phyloP scores from a whole-genome alignment of 2,797 vertebrate species.

The Falco berigora region DNA sequence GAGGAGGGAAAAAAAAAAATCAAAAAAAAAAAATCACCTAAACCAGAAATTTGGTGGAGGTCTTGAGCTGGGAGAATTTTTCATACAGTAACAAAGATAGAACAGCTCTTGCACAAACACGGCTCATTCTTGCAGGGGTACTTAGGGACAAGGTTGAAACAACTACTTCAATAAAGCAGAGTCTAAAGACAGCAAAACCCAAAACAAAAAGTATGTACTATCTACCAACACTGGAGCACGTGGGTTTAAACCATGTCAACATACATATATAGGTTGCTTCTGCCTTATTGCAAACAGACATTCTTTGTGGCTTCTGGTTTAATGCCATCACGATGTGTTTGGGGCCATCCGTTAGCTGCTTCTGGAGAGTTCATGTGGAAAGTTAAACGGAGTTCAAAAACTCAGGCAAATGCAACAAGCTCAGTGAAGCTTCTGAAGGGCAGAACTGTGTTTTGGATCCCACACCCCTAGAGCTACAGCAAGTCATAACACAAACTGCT shows the following conservation, averaged over 20 bases:
- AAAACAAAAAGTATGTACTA: rapidly evolving
- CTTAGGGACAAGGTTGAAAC: not conserved
- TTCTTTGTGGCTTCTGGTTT: not conserved
- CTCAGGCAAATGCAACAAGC: not conserved
- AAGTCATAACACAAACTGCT: not conserved
- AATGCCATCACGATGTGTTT: not conserved
- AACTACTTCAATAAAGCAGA: not conserved
- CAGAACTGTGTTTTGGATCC: not conserved
- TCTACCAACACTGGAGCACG: rapidly evolving
- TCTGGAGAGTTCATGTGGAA: not conserved
- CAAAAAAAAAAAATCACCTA: not conserved
- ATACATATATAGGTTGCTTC: not conserved
- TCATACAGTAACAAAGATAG: not conserved
- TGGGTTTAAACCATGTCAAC: rapidly evolving
- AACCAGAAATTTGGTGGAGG: not conserved
- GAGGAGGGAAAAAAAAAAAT: not conserved
- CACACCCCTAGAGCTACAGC: not conserved
- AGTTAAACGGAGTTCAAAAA: not conserved
- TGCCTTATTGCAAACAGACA: not conserved
- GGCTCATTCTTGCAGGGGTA: not conserved
- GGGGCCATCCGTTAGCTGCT: not conserved
- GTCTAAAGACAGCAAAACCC: not conserved
- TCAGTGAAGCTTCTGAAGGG: not conserved
- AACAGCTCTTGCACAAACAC: not conserved
- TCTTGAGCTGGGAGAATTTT: not conserved